phyloP scores from a whole-genome alignment of 2,888 invertebrate genomes.

The Diplazon laetatorius region DNA sequence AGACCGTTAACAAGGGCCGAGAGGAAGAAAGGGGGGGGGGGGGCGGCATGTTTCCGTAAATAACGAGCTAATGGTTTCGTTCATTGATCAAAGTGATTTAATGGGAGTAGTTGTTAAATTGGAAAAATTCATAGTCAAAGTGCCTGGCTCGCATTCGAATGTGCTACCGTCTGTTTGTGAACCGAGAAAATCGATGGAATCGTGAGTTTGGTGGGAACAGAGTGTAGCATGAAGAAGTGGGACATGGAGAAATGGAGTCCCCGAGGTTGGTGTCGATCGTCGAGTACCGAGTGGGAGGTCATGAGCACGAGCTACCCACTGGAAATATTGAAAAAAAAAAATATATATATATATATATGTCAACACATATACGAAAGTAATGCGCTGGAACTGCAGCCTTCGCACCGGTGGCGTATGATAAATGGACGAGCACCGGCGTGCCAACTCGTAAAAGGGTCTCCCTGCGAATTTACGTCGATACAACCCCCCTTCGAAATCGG shows the following conservation, averaged over 20 bases:
- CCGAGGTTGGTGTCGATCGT: constrained; percentile 41
- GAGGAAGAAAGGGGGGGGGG: too few species aligned
- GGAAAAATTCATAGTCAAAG: not conserved
- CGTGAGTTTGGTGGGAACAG: constrained; percentile 38
- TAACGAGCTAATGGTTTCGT: constrained; percentile 19
- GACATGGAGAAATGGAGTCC: constrained; percentile 14
- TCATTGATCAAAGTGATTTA: not conserved
- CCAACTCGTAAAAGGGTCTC: constrained; percentile 56
- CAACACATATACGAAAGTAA: constrained; percentile 31
- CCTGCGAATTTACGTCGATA: constrained; percentile 52
- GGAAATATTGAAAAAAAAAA: constrained; percentile 68
- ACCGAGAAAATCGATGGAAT: constrained; percentile 28
- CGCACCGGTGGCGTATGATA: constrained; percentile 59
- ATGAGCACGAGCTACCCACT: constrained; percentile 32
- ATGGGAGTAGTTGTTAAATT: not conserved
- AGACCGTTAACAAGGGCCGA: too few species aligned
- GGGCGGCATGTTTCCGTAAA: too few species aligned
- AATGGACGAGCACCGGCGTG: constrained; percentile 54
- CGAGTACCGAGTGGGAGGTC: constrained; percentile 35
- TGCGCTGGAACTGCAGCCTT: not conserved
- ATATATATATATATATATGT: constrained; percentile 38
- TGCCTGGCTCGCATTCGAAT: not conserved
- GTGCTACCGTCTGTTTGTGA: not conserved
- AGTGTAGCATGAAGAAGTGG: not conserved
- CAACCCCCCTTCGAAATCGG: constrained; percentile 36